Percentiles rank a stretch among this genome's conserved stretches.
Conservation (phyloP, 2,888 invertebrate genomes). For the Apamea anceps region DNA sequence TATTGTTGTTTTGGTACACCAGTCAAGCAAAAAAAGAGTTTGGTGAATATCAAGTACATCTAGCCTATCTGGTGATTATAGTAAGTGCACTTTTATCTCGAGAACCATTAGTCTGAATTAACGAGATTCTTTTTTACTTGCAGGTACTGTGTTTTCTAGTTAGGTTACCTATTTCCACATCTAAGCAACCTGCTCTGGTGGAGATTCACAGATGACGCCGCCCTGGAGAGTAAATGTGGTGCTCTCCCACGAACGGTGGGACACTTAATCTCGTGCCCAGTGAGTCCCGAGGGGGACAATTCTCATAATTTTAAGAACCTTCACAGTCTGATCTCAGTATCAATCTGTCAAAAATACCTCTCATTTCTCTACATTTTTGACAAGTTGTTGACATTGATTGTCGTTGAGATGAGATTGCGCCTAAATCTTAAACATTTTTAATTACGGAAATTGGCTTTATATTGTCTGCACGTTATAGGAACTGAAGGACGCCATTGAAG, state of each 20-base stretch:
- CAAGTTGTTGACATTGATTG: too few relatives aligned
- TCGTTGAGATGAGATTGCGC: too few relatives aligned
- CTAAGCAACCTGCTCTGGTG: neutral
- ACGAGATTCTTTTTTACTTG: neutral
- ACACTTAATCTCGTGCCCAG: neutral
- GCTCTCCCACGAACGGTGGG: neutral
- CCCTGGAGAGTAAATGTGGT: neutral
- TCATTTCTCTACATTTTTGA: too few relatives aligned
- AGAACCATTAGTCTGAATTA: neutral
- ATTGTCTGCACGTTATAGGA: neutral
- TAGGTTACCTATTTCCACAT: neutral
- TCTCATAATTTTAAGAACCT: too few relatives aligned
- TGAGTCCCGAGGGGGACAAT: neutral
- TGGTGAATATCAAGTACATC: neutral
- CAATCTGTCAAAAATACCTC: too few relatives aligned
- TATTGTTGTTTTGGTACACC: neutral
- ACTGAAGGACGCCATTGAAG: neutral
- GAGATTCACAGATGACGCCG: too few relatives aligned
- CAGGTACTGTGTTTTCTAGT: neutral
- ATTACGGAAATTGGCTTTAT: neutral
- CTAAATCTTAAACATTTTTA: too few relatives aligned
- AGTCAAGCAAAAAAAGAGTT: neutral
- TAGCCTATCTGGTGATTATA: neutral
- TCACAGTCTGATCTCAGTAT: too few relatives aligned
- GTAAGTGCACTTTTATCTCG: neutral